Conservation (phyloP, 53 echinoderm and acorn worm species). For the Zoroaster sp. region DNA sequence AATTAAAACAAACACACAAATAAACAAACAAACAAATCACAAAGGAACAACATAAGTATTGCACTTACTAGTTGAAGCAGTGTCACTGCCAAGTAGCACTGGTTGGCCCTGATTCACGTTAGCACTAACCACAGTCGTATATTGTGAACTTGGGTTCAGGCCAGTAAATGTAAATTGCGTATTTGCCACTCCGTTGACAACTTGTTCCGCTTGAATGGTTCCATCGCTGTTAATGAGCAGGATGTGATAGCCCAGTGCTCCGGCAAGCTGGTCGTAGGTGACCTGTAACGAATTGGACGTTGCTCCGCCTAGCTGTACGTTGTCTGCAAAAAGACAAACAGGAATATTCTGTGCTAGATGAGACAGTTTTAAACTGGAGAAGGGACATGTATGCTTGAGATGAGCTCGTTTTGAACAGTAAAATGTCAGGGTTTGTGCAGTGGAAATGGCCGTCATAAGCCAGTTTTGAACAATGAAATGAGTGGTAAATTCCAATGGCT, state of each 20-base stretch:
- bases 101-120: neutral
- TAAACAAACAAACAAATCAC: too few species aligned
- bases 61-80: constrained; percentile 1
- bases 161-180: neutral
- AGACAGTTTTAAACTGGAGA: too few species aligned
- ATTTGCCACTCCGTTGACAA: neutral
- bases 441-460: too few species aligned
- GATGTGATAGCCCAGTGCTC: constrained; percentile 16
- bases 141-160: constrained; percentile 11
- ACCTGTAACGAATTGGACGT: neutral
- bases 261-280: neutral
- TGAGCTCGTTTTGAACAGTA: too few species aligned
- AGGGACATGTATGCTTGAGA: too few species aligned
- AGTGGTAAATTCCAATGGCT: too few species aligned
- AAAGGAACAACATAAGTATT: too few species aligned
- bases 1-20: too few species aligned
- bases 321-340: neutral
- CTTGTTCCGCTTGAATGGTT: neutral
- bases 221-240: constrained; percentile 19
- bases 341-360: too few species aligned
- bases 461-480: too few species aligned
- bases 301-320: constrained; percentile 11
- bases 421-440: too few species aligned
- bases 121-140: constrained; percentile 13
- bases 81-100: constrained; percentile 9